Base-by-base conservation (phyloP, 2,888 invertebrate genomes). In the Hydropsyche betteni region DNA sequence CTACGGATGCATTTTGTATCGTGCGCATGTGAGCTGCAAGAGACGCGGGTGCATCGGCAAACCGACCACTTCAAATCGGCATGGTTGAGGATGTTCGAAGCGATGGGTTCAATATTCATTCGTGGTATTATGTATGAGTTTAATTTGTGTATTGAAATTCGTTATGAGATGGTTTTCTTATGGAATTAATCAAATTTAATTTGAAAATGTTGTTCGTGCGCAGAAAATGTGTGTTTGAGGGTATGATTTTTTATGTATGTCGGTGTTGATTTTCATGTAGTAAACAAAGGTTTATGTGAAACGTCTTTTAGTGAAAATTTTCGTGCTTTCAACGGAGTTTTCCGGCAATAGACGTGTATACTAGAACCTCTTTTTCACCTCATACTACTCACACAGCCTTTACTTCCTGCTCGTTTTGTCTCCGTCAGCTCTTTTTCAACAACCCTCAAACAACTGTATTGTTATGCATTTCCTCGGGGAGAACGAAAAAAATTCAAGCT, bases 361-460 rank as follows among this genome's bases (percentile, higher is more conserved):
- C 14, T 16, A 50, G 44, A 10, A n/a, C 24, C 38, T 51, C 51
- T 24, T 34, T 10, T 52, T 10, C 53, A 14, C 52, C 44, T 44
- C 44, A 44, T 10, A 44, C 44, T 44, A 10, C 44, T 44, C 4
- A 44, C 10, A 44, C 36, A 24, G 36, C 44, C 34, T 69, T 34
- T 14, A 16, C 51, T 74, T 51, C 68, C 74, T n/a, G 51, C 34
- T 68, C 74, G 55, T 71, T 74, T 74, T 68, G 38, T 69, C 68
- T 74, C 55, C 70, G 77, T 77, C 77, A 75, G 77, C 77, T 75
- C 75, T 75, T 77, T 77, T 75, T 70, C 53, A 33, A 70, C 52
- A 36, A 53, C 70, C 52, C 70, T 70, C 70, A 53, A 70, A 70
- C 24, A 70, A 53, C 52, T 51, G 70, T 70, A 70, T 70, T 70